Evolutionary conservation across 2,888 invertebrate genomes (phyloP).

Genomic region (Cephalotes varians): DNA sequence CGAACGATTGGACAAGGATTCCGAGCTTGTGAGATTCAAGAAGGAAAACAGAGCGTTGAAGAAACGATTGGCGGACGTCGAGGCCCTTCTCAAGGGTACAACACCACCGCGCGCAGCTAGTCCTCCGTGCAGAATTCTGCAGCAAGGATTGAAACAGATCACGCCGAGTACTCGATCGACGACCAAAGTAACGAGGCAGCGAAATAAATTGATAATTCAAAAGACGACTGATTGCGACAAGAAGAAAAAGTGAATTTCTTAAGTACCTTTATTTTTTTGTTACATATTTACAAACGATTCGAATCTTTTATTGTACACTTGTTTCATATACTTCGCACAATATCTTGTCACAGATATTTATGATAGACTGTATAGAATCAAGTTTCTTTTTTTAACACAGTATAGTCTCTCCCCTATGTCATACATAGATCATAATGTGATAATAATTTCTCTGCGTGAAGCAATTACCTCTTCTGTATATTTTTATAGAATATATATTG

Average conservation of each 20-base stretch:
- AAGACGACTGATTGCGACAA: conserved; percentile 86
- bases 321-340: not conserved
- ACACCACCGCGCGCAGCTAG: conserved; percentile 72
- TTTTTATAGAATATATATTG: conserved; percentile 27
- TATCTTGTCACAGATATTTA: not conserved
- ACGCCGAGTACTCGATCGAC: conserved; percentile 88
- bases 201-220: conserved; percentile 94
- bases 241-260: conserved; percentile 66
- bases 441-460: conserved; percentile 17
- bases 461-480: conserved; percentile 21
- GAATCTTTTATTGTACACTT: not conserved
- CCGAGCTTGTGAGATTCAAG: conserved; percentile 79
- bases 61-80: conserved; percentile 82
- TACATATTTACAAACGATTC: not conserved
- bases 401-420: not conserved
- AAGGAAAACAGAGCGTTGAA: conserved; percentile 82
- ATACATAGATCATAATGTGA: conserved; percentile 8
- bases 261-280: not conserved
- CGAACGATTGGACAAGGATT: conserved; percentile 78
- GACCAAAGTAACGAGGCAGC: conserved; percentile 93
- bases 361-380: conserved; percentile 4
- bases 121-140: conserved; percentile 88
- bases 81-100: conserved; percentile 80
- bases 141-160: conserved; percentile 90
- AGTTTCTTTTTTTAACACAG: not conserved